phyloP scores from a whole-genome alignment of 2,113 vertebrate species.

The Perca flavescens region DNA sequence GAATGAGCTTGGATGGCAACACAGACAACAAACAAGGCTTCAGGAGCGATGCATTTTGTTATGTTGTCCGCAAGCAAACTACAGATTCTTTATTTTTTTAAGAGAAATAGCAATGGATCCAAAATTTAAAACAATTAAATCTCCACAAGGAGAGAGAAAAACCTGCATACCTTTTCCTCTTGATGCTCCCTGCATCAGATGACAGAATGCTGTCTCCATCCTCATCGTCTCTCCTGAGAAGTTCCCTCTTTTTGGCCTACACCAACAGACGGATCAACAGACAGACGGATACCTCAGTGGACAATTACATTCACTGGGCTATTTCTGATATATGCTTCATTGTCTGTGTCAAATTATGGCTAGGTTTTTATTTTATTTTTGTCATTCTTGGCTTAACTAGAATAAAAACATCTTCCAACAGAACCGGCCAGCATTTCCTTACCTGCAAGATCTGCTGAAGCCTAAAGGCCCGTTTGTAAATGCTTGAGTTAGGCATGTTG shows the following conservation, averaged over 20 bases:
- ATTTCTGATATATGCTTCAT: background rate
- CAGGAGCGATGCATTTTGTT: background rate
- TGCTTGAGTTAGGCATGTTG: slow-evolving; percentile 97
- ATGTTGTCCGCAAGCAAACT: background rate
- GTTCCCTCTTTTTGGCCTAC: slow-evolving; percentile 93
- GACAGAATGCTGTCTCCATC: slow-evolving; percentile 97
- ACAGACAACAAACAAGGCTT: background rate
- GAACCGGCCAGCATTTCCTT: background rate
- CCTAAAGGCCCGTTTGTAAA: slow-evolving; percentile 96
- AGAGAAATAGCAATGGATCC: background rate
- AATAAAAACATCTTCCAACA: background rate
- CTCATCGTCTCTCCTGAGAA: slow-evolving; percentile 93
- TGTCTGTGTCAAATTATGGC: background rate
- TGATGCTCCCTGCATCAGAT: slow-evolving; percentile 92
- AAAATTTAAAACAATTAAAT: background rate
- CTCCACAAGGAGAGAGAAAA: background rate
- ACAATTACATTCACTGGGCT: background rate
- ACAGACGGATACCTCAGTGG: background rate
- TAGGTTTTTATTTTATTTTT: background rate
- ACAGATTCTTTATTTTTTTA: background rate
- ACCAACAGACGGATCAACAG: slow-evolving; percentile 51
- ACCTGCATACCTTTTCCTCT: slow-evolving; percentile 91
- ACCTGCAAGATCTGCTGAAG: slow-evolving; percentile 98
- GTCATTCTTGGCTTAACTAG: background rate
- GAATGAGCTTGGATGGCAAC: background rate